Evolutionary conservation across 1,140 invertebrate genomes (phyloP).

Genomic region (Diorhabda sublineata): DNA sequence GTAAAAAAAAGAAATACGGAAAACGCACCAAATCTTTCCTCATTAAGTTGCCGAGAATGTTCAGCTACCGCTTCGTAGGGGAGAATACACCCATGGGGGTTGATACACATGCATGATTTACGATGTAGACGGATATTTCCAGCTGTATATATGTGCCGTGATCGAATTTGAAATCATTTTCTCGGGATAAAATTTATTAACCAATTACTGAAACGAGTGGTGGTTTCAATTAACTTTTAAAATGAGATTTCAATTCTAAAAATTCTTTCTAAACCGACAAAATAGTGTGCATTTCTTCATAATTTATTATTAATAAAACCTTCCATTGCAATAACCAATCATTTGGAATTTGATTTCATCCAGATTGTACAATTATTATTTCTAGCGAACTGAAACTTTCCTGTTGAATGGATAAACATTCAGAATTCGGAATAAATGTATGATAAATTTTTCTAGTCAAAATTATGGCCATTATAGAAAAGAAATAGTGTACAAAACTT

Average conservation of each 20-base stretch:
- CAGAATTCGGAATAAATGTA: no score
- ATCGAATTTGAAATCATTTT: slow-evolving; percentile 3
- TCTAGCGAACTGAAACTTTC: no score
- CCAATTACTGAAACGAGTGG: slow-evolving; percentile 1
- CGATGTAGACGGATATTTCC: slow-evolving; percentile 1
- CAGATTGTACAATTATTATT: no score
- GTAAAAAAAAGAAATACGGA: neutral
- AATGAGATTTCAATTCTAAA: neutral
- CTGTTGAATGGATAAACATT: no score
- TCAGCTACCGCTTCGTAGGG: neutral
- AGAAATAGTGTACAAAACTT: no score
- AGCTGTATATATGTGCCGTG: neutral
- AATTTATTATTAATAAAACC: no score
- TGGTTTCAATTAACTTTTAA: slow-evolving; percentile 1
- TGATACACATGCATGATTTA: slow-evolving; percentile 2
- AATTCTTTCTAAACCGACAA: no score
- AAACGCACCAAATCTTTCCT: neutral
- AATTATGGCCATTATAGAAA: no score
- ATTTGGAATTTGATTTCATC: no score
- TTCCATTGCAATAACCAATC: no score
- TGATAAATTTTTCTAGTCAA: no score
- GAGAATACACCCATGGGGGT: neutral
- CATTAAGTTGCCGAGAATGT: slow-evolving; percentile 2
- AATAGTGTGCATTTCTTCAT: no score
- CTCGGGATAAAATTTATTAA: slow-evolving; percentile 1